phyloP scores from a whole-genome alignment of 2,113 vertebrate genomes.

The Apus apus region DNA sequence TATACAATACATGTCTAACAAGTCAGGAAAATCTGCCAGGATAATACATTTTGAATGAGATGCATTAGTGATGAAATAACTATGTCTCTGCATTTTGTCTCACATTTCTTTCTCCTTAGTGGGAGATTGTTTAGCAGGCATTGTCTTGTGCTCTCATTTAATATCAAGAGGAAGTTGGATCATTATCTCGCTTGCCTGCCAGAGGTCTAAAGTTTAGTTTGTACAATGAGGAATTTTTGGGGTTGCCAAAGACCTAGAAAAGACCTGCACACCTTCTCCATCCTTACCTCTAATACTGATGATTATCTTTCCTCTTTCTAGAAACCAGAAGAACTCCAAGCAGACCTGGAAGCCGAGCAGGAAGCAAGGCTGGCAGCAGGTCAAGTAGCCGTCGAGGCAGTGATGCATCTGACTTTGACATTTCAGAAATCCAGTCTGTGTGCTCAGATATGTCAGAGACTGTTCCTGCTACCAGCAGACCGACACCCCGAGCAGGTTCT shows the following conservation, averaged over 20 bases:
- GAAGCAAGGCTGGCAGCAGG: constrained; percentile 96
- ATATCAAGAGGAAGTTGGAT: not conserved
- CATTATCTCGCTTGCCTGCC: not conserved
- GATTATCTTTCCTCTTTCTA: constrained; percentile 43
- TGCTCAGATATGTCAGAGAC: constrained; percentile 92
- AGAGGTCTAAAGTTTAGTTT: not conserved
- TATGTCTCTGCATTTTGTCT: not conserved
- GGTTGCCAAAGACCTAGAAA: not conserved
- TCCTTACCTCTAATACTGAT: not conserved
- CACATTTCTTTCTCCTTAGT: not conserved
- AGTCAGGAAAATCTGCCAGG: not conserved
- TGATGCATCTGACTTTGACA: constrained; percentile 98
- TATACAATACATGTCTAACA: not conserved
- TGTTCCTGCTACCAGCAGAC: constrained; percentile 81
- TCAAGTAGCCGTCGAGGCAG: constrained; percentile 95
- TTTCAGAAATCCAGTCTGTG: constrained; percentile 97
- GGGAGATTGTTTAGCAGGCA: not conserved
- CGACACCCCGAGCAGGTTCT: constrained; percentile 82
- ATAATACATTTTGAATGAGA: not conserved
- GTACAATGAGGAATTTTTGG: not conserved
- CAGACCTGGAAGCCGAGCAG: constrained; percentile 84
- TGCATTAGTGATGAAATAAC: not conserved
- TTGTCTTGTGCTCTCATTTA: not conserved
- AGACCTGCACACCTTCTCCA: not conserved
- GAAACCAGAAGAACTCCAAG: constrained; percentile 85